phyloP scores from a whole-genome alignment of 2,888 invertebrate species.

The Tolmerus cingulatus region DNA sequence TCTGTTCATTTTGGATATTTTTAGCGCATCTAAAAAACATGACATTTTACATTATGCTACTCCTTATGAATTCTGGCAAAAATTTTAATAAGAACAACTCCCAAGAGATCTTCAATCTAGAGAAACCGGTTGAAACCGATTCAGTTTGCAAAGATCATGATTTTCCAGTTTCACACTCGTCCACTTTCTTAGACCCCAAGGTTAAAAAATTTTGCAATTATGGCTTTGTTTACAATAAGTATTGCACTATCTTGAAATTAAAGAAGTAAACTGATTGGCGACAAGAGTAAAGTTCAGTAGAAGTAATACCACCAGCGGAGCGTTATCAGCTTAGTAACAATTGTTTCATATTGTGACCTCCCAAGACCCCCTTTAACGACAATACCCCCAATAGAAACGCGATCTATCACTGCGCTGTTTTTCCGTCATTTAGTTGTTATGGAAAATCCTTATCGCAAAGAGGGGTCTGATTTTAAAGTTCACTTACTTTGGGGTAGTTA shows the following conservation, averaged over 20 bases:
- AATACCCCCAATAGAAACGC: background rate
- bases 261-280: background rate
- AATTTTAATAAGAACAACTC: background rate
- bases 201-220: background rate
- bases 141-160: background rate
- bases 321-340: background rate
- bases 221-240: background rate
- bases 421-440: background rate
- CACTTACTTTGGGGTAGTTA: background rate
- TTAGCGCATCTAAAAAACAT: background rate
- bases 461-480: background rate
- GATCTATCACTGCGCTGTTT: background rate
- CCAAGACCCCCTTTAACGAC: background rate
- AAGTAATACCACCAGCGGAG: background rate
- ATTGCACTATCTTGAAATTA: background rate
- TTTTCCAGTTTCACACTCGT: background rate
- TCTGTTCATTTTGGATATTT: background rate
- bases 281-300: background rate
- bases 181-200: background rate
- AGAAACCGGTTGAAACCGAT: background rate
- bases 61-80: background rate
- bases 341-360: background rate
- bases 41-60: background rate
- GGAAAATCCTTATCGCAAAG: background rate
- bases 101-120: background rate